phyloP scores from a whole-genome alignment of 1,140 invertebrate species.

The Leucophenga varia region DNA sequence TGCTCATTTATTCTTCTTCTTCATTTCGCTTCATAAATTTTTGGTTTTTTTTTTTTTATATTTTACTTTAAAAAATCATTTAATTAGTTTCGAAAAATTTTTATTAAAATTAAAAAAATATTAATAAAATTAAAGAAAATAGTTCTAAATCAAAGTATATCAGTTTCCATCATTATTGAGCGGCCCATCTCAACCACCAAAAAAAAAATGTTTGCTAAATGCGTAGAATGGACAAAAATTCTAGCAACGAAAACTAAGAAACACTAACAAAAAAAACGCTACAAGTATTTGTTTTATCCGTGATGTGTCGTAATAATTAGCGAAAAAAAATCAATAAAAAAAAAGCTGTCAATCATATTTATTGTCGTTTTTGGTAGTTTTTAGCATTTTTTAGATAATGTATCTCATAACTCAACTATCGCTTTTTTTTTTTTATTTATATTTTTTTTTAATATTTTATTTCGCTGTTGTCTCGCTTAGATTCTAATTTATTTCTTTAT shows the following conservation, averaged over 20 bases:
- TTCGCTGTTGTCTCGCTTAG: too few species aligned
- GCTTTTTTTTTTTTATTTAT: too few species aligned
- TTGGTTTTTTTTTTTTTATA: too few species aligned
- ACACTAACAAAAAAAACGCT: slow-evolving; percentile 29
- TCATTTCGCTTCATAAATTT: too few species aligned
- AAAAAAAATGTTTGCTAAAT: slow-evolving; percentile 22
- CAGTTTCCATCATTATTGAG: slow-evolving; percentile 56
- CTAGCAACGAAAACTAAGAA: neutral
- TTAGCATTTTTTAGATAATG: neutral
- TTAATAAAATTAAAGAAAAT: neutral
- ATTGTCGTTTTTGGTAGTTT: slow-evolving; percentile 40
- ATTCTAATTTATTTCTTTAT: too few species aligned
- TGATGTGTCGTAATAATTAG: neutral
- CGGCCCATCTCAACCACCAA: slow-evolving; percentile 51
- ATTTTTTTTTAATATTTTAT: too few species aligned
- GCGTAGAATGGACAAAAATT: slow-evolving; percentile 6
- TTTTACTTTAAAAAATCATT: neutral
- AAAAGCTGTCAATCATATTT: slow-evolving; percentile 22
- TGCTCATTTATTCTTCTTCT: too few species aligned
- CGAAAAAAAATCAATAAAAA: slow-evolving; percentile 12
- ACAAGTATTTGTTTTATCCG: neutral
- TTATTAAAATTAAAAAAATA: too few species aligned
- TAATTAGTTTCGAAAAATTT: slow-evolving; percentile 1
- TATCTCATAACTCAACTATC: neutral
- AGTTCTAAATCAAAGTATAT: slow-evolving; percentile 40